Base-by-base conservation (phyloP, 2,797 vertebrate genomes). In the Arctocebus calabarensis region DNA sequence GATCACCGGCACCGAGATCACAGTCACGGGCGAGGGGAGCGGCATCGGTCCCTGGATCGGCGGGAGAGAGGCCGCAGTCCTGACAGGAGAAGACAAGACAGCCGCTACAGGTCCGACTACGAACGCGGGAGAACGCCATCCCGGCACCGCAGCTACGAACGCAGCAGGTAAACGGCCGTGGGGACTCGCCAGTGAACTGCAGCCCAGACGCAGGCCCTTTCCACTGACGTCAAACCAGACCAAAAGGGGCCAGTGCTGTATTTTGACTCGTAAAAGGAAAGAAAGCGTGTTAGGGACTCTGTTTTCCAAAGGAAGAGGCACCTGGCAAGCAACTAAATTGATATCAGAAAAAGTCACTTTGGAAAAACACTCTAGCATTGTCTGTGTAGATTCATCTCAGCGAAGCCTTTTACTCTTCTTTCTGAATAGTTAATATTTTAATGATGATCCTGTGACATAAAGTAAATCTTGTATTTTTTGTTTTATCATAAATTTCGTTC, bases 31-130 rank as follows among this genome's bases (percentile, higher is more conserved):
- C 99, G 99, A 0, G 96, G 98, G 0, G 99, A 99, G 70, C 97
- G 99, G 91, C 99, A 99, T 55, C 99, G 99, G 27, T 98, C 98
- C 19, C 96, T 99, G 7, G 99, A 99, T 23, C 99, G 99, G 25
- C 98, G 99, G 86, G 99, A 99, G 37, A 98, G 99, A 0, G 99
- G 98, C 52, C 98, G 99, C 92, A 99, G 99, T 75, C 99, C 99
- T 0, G 99, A 99, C 0, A 97, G 99, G 32, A 98, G 97, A 55
- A 98, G 99, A 20, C 98, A 98, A 0, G 99, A 99, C 1, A 99
- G 98, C 3, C 98, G 99, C 25, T 99, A 99, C 97, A 98, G 99
- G 59, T 97, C 98, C 0, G 99, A 99, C 3, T 99, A 99, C 0
- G 99, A 99, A 29, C 98, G 99, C 29, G 99, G 98, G 2, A 98